These are phyloP conservation scores for Turdus rufiventris DNA, from an alignment of 2,113 vertebrate genomes.

Conservation along the genomic window DNA sequence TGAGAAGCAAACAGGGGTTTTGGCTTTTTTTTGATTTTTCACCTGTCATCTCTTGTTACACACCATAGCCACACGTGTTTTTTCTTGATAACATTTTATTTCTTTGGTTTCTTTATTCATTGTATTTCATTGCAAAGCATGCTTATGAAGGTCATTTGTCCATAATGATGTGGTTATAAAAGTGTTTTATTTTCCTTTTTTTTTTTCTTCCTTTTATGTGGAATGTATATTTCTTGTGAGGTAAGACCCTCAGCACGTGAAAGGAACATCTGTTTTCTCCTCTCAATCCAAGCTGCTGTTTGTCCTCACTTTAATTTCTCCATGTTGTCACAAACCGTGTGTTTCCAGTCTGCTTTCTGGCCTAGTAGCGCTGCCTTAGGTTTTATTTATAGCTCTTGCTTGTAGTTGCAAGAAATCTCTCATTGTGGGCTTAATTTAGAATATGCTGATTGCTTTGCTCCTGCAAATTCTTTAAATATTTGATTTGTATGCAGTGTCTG, in stretches of 20 bases:
- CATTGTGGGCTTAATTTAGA: constrained; percentile 35
- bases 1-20: neutral
- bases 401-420: constrained; percentile 54
- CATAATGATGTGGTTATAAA: constrained; percentile 72
- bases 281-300: constrained; percentile 52
- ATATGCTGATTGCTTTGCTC: constrained; percentile 51
- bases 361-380: constrained; percentile 27
- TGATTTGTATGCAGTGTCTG: constrained; percentile 3
- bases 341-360: constrained; percentile 66
- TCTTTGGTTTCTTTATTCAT: constrained; percentile 36
- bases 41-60: neutral
- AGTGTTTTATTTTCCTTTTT: constrained; percentile 75
- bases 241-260: constrained; percentile 84
- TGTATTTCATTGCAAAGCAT: constrained; percentile 61
- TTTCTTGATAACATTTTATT: neutral
- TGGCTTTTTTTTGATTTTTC: neutral
- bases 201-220: constrained; percentile 89
- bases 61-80: neutral
- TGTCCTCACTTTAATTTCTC: constrained; percentile 63
- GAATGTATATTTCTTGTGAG: constrained; percentile 91
- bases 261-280: constrained; percentile 67
- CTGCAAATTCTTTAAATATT: neutral
- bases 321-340: constrained; percentile 56
- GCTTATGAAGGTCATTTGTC: constrained; percentile 69
- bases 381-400: constrained; percentile 43